These are phyloP conservation scores for Lagocephalus sceleratus DNA, from an alignment of 2,797 vertebrate genomes.

Conservation along the genomic window DNA sequence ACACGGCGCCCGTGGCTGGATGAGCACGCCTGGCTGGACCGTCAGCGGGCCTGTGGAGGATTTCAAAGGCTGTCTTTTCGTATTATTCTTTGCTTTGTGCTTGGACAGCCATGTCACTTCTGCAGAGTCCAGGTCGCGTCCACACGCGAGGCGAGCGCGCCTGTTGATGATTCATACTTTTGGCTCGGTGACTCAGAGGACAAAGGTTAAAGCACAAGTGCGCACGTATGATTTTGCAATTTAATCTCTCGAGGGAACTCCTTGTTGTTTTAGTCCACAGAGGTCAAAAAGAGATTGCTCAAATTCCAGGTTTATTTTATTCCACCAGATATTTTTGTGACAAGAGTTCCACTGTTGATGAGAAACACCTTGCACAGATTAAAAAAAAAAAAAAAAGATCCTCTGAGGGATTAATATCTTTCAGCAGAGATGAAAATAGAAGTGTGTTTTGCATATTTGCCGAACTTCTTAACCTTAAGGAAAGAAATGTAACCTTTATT, in stretches of 20 bases:
- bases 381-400: too few species aligned
- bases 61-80: constrained; percentile 47
- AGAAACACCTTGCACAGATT: too few species aligned
- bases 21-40: constrained; percentile 53
- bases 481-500: too few species aligned
- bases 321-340: neutral
- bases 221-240: constrained; percentile 15
- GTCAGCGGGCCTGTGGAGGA: constrained; percentile 34
- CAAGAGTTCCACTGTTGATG: too few species aligned
- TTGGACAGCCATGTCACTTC: constrained; percentile 34
- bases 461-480: neutral
- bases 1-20: constrained; percentile 46
- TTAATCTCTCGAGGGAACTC: constrained; percentile 12
- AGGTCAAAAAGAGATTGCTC: constrained; percentile 18
- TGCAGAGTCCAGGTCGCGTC: constrained; percentile 35
- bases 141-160: constrained; percentile 15
- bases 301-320: neutral
- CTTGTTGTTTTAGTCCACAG: constrained; percentile 10
- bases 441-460: neutral
- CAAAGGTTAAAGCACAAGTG: constrained; percentile 8
- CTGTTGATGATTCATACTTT: constrained; percentile 32
- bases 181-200: constrained; percentile 30
- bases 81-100: constrained; percentile 39
- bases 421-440: too few species aligned
- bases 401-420: too few species aligned